phyloP scores from a whole-genome alignment of 2,113 vertebrate genomes.

The Uria lomvia region DNA sequence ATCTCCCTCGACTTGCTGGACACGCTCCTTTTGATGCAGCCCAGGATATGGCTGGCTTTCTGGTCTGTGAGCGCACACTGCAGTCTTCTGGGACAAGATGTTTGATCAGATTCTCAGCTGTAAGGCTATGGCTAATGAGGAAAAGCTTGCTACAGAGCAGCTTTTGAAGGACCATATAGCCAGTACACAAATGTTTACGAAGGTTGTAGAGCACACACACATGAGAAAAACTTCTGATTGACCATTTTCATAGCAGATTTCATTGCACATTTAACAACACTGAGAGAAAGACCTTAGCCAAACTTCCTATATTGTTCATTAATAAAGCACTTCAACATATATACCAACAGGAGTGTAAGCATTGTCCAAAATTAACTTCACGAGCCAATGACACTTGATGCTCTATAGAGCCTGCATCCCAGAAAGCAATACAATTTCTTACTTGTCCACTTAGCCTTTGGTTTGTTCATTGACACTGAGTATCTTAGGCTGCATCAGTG shows the following conservation, averaged over 20 bases:
- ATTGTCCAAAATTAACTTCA: background rate
- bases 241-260: background rate
- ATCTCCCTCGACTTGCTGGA: too few relatives aligned
- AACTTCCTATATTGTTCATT: background rate
- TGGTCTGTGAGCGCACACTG: too few relatives aligned
- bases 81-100: background rate
- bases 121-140: background rate
- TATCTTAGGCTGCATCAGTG: background rate
- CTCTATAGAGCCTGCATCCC: background rate
- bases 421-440: background rate
- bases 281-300: background rate
- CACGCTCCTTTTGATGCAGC: too few relatives aligned
- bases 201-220: background rate
- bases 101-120: background rate
- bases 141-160: background rate
- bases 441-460: background rate
- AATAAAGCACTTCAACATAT: background rate
- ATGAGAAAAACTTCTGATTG: background rate
- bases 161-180: background rate
- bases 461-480: background rate
- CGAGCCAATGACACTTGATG: background rate
- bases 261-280: background rate
- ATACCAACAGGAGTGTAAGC: background rate
- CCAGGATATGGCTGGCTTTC: too few relatives aligned
- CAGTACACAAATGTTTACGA: background rate